Evolutionary conservation across 2,888 invertebrate genomes (phyloP), one percentile per base, ranked within the genome.

Genomic region (Yponomeuta plumbellus): DNA sequence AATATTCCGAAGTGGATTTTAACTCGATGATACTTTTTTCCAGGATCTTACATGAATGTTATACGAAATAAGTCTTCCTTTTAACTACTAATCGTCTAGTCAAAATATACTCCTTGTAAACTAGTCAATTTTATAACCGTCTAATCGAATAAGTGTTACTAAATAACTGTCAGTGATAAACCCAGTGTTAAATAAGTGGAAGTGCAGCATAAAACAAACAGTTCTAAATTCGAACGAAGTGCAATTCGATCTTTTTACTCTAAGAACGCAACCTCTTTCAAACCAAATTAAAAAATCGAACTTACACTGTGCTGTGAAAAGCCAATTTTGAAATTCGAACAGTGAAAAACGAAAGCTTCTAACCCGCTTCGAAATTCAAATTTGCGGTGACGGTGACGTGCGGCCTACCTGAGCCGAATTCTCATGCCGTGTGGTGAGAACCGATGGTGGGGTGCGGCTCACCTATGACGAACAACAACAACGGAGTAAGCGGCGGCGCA

Each of bases 401-500:
- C 66, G 67, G 59, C 34, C 59, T 61, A 63, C 44, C 61, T 64
- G 61, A 64, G 68, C 64, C 70, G 69, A 69, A 70, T 67, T 67
- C 67, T 61, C 61, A 67, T 67, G 67, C 34, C 26, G 65, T 34
- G 39, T 21, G 17, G n/a, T 68, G 44, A 20, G 23, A 3, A 10
- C 65, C 52, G 34, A 65, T 66, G 76, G 76, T 73, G 76, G 76
- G 76, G 78, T 79, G 85, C 81, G 83, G 81, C 79, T 88, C 92
- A 76, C 91, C 91, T 76, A 86, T 93, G 88, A 93, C 93, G 80
- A 90, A 93, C 76, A 93, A 94, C 81, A 94, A 94, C 81, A 93
- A 93, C 88, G 93, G 93, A 66, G 80, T 89, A 76, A 91, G 84
- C 91, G 84, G 92, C 86, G 79, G 92, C 88, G 81, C 92, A 88